These are phyloP conservation scores for Pardosa pseudoannulata DNA, from an alignment of 2,888 invertebrate genomes.

Conservation along the genomic window DNA sequence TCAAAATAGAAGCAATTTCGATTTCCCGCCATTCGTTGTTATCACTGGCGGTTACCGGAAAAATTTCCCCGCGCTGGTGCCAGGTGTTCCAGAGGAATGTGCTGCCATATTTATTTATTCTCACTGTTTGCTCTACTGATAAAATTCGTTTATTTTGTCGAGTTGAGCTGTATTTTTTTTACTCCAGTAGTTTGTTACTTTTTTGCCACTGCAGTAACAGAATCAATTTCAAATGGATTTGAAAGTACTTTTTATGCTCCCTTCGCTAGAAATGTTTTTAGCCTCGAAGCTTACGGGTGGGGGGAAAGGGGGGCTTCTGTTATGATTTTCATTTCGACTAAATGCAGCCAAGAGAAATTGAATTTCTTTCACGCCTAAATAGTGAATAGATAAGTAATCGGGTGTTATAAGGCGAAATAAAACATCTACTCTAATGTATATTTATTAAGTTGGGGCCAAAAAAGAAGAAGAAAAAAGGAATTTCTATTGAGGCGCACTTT, in stretches of 20 bases:
- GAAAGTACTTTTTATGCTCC: slow-evolving; percentile 7
- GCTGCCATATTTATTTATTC: slow-evolving; percentile 59
- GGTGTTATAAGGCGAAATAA: no score
- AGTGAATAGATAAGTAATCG: background rate
- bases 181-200: slow-evolving; percentile 40
- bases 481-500: no score
- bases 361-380: background rate
- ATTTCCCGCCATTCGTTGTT: slow-evolving; percentile 40
- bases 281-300: background rate
- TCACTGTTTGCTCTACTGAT: slow-evolving; percentile 25
- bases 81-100: slow-evolving; percentile 62
- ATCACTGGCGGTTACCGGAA: slow-evolving; percentile 53
- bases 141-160: slow-evolving; percentile 63
- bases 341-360: background rate
- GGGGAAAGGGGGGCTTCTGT: no score
- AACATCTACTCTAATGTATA: no score
- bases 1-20: slow-evolving; percentile 66
- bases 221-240: slow-evolving; percentile 58
- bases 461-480: no score
- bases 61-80: slow-evolving; percentile 2
- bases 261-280: background rate
- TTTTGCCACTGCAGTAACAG: slow-evolving; percentile 20
- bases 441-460: no score
- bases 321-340: background rate
- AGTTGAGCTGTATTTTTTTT: slow-evolving; percentile 4